phyloP scores from a whole-genome alignment of 2,797 vertebrate species.

The Enteromius mattozi region DNA sequence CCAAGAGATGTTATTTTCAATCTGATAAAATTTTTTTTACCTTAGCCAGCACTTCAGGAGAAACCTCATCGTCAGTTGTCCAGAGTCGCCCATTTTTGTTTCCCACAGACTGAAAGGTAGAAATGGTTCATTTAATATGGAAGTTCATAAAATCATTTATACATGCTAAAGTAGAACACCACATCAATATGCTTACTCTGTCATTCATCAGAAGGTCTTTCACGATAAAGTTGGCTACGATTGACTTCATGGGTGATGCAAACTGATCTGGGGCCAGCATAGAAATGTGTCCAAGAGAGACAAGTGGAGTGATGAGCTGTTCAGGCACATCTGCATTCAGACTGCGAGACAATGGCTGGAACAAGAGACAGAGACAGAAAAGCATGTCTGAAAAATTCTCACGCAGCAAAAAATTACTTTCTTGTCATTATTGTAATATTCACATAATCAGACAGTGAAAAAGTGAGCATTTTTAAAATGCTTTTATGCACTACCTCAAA shows the following conservation, averaged over 20 bases:
- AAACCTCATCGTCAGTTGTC: conserved; percentile 97
- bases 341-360: conserved; percentile 94
- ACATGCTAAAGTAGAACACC: neutral
- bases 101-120: conserved; percentile 85
- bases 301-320: conserved; percentile 96
- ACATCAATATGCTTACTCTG: conserved; percentile 80
- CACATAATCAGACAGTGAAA: neutral
- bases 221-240: conserved; percentile 98
- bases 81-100: conserved; percentile 98
- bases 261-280: conserved; percentile 99
- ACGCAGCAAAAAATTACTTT: no score
- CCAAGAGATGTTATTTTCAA: neutral
- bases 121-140: conserved; percentile 1
- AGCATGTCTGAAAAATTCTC: neutral
- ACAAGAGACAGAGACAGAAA: neutral
- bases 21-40: conserved; percentile 57
- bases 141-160: neutral
- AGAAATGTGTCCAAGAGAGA: conserved; percentile 96
- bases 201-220: conserved; percentile 99
- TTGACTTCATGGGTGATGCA: conserved; percentile 99
- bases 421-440: neutral
- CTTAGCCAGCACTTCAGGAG: conserved; percentile 92
- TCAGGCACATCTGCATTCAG: conserved; percentile 97
- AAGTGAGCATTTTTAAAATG: neutral
- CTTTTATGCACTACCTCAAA: conserved; percentile 86